phyloP scores from a whole-genome alignment of 2,888 invertebrate species.

The Pseudococcus jackbeardsleyi region DNA sequence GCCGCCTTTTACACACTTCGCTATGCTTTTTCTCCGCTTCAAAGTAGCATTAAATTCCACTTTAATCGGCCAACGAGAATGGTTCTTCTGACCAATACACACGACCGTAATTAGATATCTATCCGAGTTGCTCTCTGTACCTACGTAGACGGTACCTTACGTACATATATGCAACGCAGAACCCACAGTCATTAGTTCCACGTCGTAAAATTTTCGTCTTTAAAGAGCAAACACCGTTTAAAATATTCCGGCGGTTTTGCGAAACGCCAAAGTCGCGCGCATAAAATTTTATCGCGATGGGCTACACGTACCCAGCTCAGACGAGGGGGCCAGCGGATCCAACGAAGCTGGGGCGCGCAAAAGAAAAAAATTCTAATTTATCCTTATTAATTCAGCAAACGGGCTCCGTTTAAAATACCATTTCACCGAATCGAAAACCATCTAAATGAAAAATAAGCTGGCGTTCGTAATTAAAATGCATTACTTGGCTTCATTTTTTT shows the following conservation, averaged over 20 bases:
- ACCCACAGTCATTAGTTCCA: conserved; percentile 47
- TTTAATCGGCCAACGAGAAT: not conserved
- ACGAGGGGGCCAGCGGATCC: no score
- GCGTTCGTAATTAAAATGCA: conserved; percentile 47
- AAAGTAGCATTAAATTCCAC: conserved; percentile 20
- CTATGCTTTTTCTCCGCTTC: not conserved
- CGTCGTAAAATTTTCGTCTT: conserved; percentile 41
- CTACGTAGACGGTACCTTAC: not conserved
- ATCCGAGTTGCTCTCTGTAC: not conserved
- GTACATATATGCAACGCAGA: not conserved
- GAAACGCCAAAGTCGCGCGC: not conserved
- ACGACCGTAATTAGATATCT: conserved; percentile 35
- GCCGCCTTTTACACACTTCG: not conserved
- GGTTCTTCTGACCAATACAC: conserved; percentile 8
- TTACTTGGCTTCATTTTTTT: conserved; percentile 42
- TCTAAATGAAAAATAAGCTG: conserved; percentile 39
- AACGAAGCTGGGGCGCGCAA: not conserved
- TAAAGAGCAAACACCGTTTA: conserved; percentile 33
- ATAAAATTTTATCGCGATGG: conserved; percentile 17
- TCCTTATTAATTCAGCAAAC: conserved; percentile 44
- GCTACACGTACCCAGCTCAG: not conserved
- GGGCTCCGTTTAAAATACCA: conserved; percentile 41
- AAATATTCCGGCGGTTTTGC: conserved; percentile 22
- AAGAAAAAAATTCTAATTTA: conserved; percentile 32
- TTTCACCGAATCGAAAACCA: conserved; percentile 35